Conservation (phyloP, 2,113 vertebrate species). For the Kobus ellipsiprymnus region DNA sequence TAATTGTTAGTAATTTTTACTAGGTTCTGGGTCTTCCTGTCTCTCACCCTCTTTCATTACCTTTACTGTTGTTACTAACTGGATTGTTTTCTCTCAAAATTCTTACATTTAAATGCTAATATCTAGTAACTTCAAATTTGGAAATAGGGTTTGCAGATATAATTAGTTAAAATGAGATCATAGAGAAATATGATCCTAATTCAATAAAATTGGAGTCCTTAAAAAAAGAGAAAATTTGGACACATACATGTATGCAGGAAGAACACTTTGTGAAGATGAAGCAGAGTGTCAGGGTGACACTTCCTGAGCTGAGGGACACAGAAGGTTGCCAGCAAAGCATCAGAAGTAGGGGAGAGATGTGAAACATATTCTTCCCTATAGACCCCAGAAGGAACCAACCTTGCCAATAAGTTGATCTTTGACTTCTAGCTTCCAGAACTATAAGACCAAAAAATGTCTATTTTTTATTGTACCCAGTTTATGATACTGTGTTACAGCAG, state of each 20-base stretch:
- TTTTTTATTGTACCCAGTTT: neutral
- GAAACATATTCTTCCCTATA: neutral
- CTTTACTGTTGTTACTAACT: neutral
- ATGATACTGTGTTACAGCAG: neutral
- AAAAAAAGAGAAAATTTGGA: neutral
- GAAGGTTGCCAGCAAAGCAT: neutral
- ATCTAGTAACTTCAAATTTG: neutral
- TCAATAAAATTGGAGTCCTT: neutral
- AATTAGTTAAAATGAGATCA: neutral
- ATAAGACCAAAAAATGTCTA: neutral
- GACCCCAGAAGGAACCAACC: neutral
- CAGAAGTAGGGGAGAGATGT: neutral
- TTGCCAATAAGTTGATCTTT: neutral
- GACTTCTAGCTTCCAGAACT: neutral
- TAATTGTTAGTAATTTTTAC: neutral
- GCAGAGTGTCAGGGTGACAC: neutral
- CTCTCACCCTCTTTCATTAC: neutral
- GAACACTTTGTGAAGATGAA: neutral
- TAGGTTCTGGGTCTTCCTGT: neutral
- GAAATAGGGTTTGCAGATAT: neutral
- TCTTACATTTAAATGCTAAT: neutral
- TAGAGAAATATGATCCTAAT: neutral
- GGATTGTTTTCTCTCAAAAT: neutral
- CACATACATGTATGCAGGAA: neutral
- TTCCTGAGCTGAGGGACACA: neutral